These are phyloP conservation scores for Tadarida brasiliensis DNA, from an alignment of 2,797 vertebrate genomes.

Conservation along the genomic window DNA sequence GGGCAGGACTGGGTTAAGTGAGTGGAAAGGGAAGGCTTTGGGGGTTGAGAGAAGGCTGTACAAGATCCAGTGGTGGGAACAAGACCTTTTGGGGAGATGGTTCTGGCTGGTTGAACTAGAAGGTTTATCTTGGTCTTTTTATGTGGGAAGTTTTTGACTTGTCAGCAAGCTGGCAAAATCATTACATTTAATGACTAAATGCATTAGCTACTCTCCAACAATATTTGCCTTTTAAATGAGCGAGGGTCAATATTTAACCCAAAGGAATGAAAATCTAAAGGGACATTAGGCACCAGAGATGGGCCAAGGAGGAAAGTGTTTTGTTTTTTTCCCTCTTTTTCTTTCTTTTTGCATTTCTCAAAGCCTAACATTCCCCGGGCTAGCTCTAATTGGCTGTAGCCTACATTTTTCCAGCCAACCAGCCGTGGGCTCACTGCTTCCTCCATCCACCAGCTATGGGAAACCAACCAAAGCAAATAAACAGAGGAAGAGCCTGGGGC, in stretches of 20 bases:
- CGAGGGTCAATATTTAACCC: slow-evolving; percentile 42
- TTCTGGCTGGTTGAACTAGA: neutral
- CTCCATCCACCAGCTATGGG: slow-evolving; percentile 69
- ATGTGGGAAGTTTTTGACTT: neutral
- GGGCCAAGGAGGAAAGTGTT: neutral
- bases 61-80: neutral
- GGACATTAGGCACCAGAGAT: neutral
- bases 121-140: neutral
- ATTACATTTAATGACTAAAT: neutral
- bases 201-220: neutral
- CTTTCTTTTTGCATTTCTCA: neutral
- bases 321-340: neutral
- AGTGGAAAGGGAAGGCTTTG: neutral
- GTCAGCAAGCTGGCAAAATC: neutral
- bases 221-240: slow-evolving; percentile 48
- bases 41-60: neutral
- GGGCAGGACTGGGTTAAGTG: neutral
- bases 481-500: slow-evolving; percentile 78
- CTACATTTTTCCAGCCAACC: slow-evolving; percentile 47
- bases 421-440: slow-evolving; percentile 11
- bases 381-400: slow-evolving; percentile 58
- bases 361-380: slow-evolving; percentile 29
- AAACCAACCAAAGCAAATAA: slow-evolving; percentile 79
- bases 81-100: neutral
- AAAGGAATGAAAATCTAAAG: slow-evolving; percentile 28